Evolutionary conservation across 2,113 vertebrate genomes (phyloP), one percentile per base, ranked within the genome.

Genomic region (Dunckerocampus dactyliophorus): DNA sequence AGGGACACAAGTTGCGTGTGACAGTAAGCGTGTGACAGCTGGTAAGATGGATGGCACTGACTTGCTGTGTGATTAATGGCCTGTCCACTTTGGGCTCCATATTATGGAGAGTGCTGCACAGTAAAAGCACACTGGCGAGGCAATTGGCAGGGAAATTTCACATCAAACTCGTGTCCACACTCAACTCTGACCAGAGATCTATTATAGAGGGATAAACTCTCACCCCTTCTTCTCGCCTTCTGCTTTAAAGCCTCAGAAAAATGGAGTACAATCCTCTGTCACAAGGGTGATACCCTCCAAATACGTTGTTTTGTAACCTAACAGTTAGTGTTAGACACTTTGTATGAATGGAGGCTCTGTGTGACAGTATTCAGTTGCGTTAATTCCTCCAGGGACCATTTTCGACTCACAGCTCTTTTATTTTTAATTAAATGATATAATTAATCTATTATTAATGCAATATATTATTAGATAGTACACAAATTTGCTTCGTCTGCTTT

Each of bases 51-150:
- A 73, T 69, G 62, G n/a, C 42, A 2, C 31, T 51, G 65, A 72
- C 71, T 37, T 28, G 56, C 70, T 57, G 46, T 24, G 47, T 78
- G 77, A 82, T 77, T 72, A 42, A 85, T 74, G 68, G 48, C 65
- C 60, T 59, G 45, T 54, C 50, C 45, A 49, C 4, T 37, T 54
- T 37, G 2, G 34, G 39, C 39, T 52, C 54, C 54, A 63, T 61
- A 19, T 63, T 53, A 47, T 7, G 39, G 55, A 47, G 49, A 28
- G 20, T 63, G 48, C 16, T 22, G 20, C 4, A 55, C 14, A 22
- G 54, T 42, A n/a, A 73, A 61, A 56, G 51, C 34, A 21, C 17
- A 39, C 59, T 50, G 51, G 46, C 8, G 50, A 20, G 51, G 10
- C 47, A 59, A 48, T 65, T 62, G 39, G 50, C 22, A 46, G 53